Conservation (phyloP, 2,888 invertebrate genomes). For the Camponotus fellah region DNA sequence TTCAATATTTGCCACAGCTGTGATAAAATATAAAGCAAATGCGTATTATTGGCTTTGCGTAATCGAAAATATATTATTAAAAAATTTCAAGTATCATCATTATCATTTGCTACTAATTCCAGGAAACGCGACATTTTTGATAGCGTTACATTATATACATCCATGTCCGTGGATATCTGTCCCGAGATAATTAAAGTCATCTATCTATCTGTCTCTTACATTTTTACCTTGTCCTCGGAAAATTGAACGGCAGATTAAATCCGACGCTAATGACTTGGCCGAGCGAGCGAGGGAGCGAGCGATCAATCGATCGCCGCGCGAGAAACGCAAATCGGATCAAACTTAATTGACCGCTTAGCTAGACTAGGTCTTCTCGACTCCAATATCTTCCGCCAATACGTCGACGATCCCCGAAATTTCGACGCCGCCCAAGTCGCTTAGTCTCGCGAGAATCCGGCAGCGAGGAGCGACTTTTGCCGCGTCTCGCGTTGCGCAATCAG, state of each 20-base stretch:
- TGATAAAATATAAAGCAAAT: not conserved
- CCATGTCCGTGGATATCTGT: constrained; percentile 36
- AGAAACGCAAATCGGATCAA: constrained; percentile 70
- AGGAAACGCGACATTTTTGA: not conserved
- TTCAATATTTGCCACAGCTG: not conserved
- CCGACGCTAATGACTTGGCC: constrained; percentile 63
- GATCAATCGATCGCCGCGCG: constrained; percentile 65
- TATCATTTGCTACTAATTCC: constrained; percentile 2
- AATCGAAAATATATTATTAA: not conserved
- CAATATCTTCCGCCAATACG: constrained; percentile 73
- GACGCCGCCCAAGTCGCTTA: constrained; percentile 35
- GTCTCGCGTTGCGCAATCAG: constrained; percentile 35
- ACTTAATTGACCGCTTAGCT: constrained; percentile 65
- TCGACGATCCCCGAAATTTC: constrained; percentile 56
- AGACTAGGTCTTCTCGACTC: constrained; percentile 67
- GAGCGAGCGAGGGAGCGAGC: constrained; percentile 40
- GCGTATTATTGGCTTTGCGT: not conserved
- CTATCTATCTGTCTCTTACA: constrained; percentile 50
- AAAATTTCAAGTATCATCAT: not conserved
- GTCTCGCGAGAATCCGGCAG: not conserved
- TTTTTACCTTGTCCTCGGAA: constrained; percentile 60
- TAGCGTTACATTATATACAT: constrained; percentile 16
- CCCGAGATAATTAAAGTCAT: constrained; percentile 45
- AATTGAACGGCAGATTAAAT: constrained; percentile 66
- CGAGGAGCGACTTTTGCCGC: not conserved